These are phyloP conservation scores for Brachyalestes nurse DNA, from an alignment of 2,797 vertebrate species.

Conservation along the genomic window DNA sequence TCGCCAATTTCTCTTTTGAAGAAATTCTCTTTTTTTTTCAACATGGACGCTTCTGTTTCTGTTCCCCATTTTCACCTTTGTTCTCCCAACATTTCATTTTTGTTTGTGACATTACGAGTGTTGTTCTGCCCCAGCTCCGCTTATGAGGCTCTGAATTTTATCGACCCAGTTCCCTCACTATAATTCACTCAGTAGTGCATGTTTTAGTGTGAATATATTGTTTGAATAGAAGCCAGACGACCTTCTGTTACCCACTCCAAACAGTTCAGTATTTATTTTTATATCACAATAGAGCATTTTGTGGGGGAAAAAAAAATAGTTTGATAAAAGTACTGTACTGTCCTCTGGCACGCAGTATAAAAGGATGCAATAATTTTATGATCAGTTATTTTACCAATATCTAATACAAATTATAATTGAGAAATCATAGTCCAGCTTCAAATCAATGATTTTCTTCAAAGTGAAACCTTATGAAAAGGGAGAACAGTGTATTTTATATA, in stretches of 20 bases:
- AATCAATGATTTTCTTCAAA: slow-evolving; percentile 65
- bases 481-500: slow-evolving; percentile 82
- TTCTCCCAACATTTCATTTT: slow-evolving; percentile 12
- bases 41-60: background rate
- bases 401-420: slow-evolving; percentile 28
- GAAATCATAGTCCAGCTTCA: slow-evolving; percentile 57
- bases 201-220: slow-evolving; percentile 51
- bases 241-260: slow-evolving; percentile 52
- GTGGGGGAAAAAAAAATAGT: slow-evolving; percentile 41
- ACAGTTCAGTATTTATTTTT: slow-evolving; percentile 68
- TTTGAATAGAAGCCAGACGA: slow-evolving; percentile 47
- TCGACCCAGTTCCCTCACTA: slow-evolving; percentile 26
- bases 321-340: slow-evolving; percentile 52
- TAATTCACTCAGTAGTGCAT: slow-evolving; percentile 38
- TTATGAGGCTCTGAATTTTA: slow-evolving; percentile 30
- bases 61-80: slow-evolving; percentile 23
- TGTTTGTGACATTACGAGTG: slow-evolving; percentile 10
- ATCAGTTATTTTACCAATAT: slow-evolving; percentile 9
- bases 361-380: slow-evolving; percentile 73
- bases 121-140: background rate
- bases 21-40: slow-evolving; percentile 3
- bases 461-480: slow-evolving; percentile 68
- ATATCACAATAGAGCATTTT: slow-evolving; percentile 64
- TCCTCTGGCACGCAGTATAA: slow-evolving; percentile 61
- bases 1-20: slow-evolving; percentile 11